Percentiles rank a stretch among this genome's conserved stretches.
Conservation (phyloP, 1,140 invertebrate species). For the Hormaphis cornu region DNA sequence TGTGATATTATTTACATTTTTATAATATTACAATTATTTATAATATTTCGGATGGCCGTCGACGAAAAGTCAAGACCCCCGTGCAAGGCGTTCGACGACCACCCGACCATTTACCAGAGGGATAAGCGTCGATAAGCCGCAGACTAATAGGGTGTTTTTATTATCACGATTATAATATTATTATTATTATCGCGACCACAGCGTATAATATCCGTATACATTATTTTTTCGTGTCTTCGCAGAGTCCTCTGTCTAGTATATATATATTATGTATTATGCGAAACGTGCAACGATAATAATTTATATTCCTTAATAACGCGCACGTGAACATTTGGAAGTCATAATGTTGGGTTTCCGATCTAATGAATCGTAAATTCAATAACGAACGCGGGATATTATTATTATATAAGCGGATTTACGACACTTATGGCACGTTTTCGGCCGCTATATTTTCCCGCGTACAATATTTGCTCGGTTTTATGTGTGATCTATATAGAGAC, state of each 20-base stretch:
- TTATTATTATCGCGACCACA: slow-evolving; percentile 9
- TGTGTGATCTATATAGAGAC: background rate
- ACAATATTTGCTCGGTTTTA: slow-evolving; percentile 13
- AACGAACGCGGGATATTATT: slow-evolving; percentile 23
- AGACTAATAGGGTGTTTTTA: slow-evolving; percentile 31
- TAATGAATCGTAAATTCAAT: slow-evolving; percentile 25
- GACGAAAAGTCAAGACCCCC: slow-evolving; percentile 25
- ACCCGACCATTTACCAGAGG: slow-evolving; percentile 24
- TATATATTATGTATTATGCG: background rate
- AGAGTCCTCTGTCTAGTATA: no score
- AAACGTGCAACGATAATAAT: slow-evolving; percentile 21
- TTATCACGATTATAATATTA: no score
- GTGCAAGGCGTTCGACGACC: background rate
- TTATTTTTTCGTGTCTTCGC: no score
- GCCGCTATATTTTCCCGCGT: background rate
- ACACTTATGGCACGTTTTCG: slow-evolving; percentile 27
- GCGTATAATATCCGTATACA: background rate
- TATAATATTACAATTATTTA: no score
- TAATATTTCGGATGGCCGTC: no score
- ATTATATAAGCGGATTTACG: slow-evolving; percentile 31
- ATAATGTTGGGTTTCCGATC: slow-evolving; percentile 29
- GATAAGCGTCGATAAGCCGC: slow-evolving; percentile 27
- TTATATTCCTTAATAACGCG: slow-evolving; percentile 20
- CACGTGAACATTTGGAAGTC: slow-evolving; percentile 31
- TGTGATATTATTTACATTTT: no score